Base-by-base conservation (phyloP, 2,797 vertebrate species). In the Hemibagrus guttatus region DNA sequence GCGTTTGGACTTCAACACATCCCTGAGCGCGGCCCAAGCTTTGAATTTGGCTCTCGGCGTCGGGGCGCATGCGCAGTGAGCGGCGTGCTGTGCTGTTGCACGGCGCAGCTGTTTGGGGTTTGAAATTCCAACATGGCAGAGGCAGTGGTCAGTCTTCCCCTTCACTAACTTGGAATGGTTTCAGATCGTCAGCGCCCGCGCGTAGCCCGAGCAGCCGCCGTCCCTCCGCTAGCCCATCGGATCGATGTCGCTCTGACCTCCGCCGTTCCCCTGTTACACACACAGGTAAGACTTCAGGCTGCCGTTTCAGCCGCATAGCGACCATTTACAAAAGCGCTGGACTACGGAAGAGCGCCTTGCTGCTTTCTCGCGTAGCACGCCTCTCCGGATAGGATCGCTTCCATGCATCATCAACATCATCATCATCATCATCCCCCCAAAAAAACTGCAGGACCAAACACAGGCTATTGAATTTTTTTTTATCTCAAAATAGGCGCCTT, bases 61-160 rank as follows among this genome's bases (percentile, higher is more conserved):
- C 93, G 93, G 91, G 91, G 96, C 95, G 95, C 98, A 97, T 97
- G 97, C 97, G 97, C 97, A 96, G 95, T 96, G 95, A 89, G 96
- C 95, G 89, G 95, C 96, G 94, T 93, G 96, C 96, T 93, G 96
- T 52, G 96, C 96, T 97, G 95, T 95, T 96, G 81, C 81, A 95
- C 91, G 94, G 95, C 97, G 98, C 97, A 97, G 97, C 97, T 98
- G 97, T 98, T 97, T 97, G 96, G 96, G 97, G 96, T 97, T 97
- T 97, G 97, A 97, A 97, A 98, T 98, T 98, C 97, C 98, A 98
- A 98, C 97, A 99, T 98, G 98, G 98, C 97, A 98, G 97, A 98
- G 97, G 97, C 97, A 97, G 97, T 95, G 96, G 96, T 96, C 97
- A 96, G 97, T 97, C 97, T 96, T 96, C 96, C 95, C 95, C 96